These are phyloP conservation scores for Okapia johnstoni DNA, from an alignment of 2,113 vertebrate genomes.

Conservation along the genomic window DNA sequence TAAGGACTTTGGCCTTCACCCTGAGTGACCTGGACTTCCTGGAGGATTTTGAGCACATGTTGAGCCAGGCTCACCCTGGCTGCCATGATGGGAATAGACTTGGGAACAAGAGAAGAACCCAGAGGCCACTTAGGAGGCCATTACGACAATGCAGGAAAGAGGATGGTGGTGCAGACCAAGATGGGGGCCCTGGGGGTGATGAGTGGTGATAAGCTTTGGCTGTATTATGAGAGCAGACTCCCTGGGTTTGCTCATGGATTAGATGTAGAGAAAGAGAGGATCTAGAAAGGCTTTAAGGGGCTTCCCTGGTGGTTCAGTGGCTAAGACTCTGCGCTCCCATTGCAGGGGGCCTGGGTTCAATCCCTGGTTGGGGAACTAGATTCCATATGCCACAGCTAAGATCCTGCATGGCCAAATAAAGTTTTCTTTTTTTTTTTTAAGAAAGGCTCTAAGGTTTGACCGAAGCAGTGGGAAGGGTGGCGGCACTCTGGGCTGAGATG, in stretches of 20 bases:
- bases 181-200: rapidly evolving
- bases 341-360: not conserved
- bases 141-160: rapidly evolving
- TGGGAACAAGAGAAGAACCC: not conserved
- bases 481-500: rapidly evolving
- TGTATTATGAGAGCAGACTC: not conserved
- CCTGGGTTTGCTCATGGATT: not conserved
- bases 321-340: not conserved
- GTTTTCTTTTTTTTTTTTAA: not conserved
- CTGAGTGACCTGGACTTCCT: not conserved
- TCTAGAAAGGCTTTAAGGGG: not conserved
- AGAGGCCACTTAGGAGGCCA: not conserved
- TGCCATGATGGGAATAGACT: not conserved
- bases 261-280: not conserved
- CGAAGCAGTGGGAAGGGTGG: not conserved
- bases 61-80: not conserved
- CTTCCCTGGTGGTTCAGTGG: not conserved
- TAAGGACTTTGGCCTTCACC: not conserved
- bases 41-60: not conserved
- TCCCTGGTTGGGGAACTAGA: not conserved
- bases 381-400: not conserved
- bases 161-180: rapidly evolving
- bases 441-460: not conserved
- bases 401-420: not conserved
- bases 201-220: no score